Percentiles rank a stretch among this genome's conserved stretches.
phyloP scores from a whole-genome alignment of 2,797 vertebrate genomes.

The Xenops minutus region DNA sequence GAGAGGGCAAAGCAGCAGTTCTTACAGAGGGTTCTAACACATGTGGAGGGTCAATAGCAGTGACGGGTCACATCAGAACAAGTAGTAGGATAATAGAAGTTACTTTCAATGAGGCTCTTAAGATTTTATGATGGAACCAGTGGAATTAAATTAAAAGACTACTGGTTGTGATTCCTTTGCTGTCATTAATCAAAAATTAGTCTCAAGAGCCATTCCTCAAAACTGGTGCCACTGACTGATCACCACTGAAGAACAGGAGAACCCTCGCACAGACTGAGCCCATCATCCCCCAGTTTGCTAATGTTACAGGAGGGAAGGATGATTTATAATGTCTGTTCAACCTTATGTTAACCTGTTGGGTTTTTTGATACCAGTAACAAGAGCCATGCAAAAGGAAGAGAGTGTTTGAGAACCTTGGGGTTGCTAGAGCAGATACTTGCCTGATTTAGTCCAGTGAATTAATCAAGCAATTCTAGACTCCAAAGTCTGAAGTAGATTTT shows the following conservation, averaged over 20 bases:
- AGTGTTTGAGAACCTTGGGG: background rate
- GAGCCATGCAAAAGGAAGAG: background rate
- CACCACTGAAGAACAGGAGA: background rate
- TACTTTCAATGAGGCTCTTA: conserved; percentile 20
- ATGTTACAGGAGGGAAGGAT: background rate
- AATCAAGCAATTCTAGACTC: background rate
- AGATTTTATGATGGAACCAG: background rate
- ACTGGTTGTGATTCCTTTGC: background rate
- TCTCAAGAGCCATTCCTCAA: background rate
- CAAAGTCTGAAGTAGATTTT: background rate
- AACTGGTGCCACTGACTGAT: background rate
- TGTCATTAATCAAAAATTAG: background rate
- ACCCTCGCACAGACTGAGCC: background rate
- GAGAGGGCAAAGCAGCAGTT: background rate
- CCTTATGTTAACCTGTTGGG: background rate
- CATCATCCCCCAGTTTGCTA: background rate
- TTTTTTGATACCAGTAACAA: background rate
- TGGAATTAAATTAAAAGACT: background rate
- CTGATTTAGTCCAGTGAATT: background rate
- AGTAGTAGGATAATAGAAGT: conserved; percentile 32
- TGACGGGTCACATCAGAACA: background rate
- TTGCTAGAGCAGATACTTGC: background rate
- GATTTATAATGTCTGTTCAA: background rate
- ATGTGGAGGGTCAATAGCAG: conserved; percentile 2
- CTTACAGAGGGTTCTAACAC: conserved; percentile 1